Conservation (phyloP, 2,888 invertebrate species). For the Zaprionus lineosus region DNA sequence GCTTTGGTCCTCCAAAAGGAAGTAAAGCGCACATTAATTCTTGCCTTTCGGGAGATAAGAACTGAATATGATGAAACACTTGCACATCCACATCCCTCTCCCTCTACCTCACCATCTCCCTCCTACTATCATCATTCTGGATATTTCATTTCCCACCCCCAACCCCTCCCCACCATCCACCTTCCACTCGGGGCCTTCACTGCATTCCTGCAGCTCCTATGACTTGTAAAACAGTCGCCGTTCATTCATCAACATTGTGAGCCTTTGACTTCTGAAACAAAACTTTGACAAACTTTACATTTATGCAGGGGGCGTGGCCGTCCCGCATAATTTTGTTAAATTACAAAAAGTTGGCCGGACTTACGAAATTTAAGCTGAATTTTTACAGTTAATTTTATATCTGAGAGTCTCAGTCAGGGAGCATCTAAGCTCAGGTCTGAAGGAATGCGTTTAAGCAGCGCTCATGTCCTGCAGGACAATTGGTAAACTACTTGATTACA, state of each 20-base stretch:
- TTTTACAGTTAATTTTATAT: too few species aligned
- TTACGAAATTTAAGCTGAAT: too few species aligned
- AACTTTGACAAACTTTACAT: conserved; percentile 69
- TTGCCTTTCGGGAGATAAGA: conserved; percentile 42
- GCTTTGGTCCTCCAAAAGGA: conserved; percentile 21
- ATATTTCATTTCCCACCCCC: neutral
- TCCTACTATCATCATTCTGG: too few species aligned
- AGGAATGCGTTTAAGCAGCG: too few species aligned
- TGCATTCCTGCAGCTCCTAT: conserved; percentile 1
- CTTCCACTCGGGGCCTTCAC: neutral
- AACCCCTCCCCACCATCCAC: neutral
- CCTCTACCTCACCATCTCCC: neutral
- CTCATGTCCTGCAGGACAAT: too few species aligned
- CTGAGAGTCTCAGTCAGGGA: too few species aligned
- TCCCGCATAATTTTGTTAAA: conserved; percentile 31
- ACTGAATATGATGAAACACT: conserved; percentile 37
- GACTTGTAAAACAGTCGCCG: conserved; percentile 39
- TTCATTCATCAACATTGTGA: conserved; percentile 66
- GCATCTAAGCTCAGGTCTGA: too few species aligned
- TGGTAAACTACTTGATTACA: too few species aligned
- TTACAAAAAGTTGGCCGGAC: conserved; percentile 28
- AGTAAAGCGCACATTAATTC: conserved; percentile 51
- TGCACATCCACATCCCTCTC: conserved; percentile 1
- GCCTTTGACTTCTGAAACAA: conserved; percentile 72
- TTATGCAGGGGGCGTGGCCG: conserved; percentile 24